A percentile compares a stretch with the other conserved stretches of the same genome.
phyloP scores from a whole-genome alignment of 2,888 invertebrate species.

The Adelognathus sp. region DNA sequence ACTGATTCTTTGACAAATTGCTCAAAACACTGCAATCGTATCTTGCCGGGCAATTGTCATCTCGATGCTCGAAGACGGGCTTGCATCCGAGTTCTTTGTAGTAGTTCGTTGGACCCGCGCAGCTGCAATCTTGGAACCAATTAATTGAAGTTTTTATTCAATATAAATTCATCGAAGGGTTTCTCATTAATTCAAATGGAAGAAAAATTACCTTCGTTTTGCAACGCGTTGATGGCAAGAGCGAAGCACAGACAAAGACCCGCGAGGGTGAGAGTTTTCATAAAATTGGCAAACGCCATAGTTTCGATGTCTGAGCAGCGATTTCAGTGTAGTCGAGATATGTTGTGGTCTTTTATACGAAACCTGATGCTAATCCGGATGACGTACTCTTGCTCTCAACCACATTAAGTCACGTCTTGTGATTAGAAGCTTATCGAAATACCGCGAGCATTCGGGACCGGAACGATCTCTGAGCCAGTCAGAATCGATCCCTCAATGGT shows the following conservation, averaged over 20 bases:
- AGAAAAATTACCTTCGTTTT: neutral
- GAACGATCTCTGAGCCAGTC: no score
- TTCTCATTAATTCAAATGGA: neutral
- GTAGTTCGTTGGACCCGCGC: conserved; percentile 67
- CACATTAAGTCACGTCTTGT: no score
- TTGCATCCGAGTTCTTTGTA: conserved; percentile 68
- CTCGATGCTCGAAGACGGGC: conserved; percentile 64
- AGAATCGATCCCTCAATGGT: no score
- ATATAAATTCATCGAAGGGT: neutral
- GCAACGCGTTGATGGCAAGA: neutral
- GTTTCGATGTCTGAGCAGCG: neutral
- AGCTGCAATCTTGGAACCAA: conserved; percentile 29
- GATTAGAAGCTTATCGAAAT: no score
- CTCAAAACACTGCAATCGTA: conserved; percentile 70
- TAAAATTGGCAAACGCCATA: neutral
- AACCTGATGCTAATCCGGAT: no score
- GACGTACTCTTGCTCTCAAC: no score
- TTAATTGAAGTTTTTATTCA: neutral
- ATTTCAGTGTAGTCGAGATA: no score
- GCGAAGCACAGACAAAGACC: neutral
- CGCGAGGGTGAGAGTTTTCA: neutral
- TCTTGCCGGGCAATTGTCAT: conserved; percentile 67
- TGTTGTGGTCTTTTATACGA: neutral
- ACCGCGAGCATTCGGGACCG: no score
- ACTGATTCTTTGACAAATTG: conserved; percentile 61